Base-by-base conservation (phyloP, 2,797 vertebrate genomes). In the Urophycis tenuis region DNA sequence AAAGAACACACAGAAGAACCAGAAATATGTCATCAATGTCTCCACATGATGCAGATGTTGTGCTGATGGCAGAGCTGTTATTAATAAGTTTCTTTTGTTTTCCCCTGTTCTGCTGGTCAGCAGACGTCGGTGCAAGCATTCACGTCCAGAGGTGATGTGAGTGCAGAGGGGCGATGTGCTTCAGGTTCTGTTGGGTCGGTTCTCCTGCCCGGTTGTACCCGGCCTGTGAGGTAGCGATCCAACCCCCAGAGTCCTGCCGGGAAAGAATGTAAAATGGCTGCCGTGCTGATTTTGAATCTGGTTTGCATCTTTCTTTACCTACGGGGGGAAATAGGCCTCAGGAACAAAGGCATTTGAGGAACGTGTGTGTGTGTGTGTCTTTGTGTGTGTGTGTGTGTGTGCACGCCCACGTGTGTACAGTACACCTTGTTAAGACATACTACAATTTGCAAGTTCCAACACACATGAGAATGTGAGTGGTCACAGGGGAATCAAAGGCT, bases 211-310 rank as follows among this genome's bases (percentile, higher is more conserved):
- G 25, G n/a, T 39, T 22, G 31, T 70, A 41, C 80, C 60, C 8
- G 74, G 31, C 74, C 78, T 86, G 84, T 79, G 49, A 83, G 34
- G 82, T 77, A 72, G 70, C 85, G 85, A 90, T 91, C 80, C 74
- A 72, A 22, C 29, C 22, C 35, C 45, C 36, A n/a, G 19, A 41
- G 6, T 19, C 53, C 78, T 78, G 8, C 75, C 39, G 74, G 45
- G 78, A 32, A 33, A 32, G 32, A 71, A 32, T 19, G 17, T 33
- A 19, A 31, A 33, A 10, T 31, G 69, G 30, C 30, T 72, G 19
- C 74, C 77, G 75, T 69, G 41, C 71, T 76, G 32, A 25, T 73
- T 80, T 31, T 69, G 6, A 29, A 35, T 34, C 25, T 9, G 33
- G 19, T 76, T 67, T 29, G 83, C 32, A 49, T 45, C 25, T 80